phyloP scores from a whole-genome alignment of 1,140 invertebrate species.

The Kradibia gibbosae region DNA sequence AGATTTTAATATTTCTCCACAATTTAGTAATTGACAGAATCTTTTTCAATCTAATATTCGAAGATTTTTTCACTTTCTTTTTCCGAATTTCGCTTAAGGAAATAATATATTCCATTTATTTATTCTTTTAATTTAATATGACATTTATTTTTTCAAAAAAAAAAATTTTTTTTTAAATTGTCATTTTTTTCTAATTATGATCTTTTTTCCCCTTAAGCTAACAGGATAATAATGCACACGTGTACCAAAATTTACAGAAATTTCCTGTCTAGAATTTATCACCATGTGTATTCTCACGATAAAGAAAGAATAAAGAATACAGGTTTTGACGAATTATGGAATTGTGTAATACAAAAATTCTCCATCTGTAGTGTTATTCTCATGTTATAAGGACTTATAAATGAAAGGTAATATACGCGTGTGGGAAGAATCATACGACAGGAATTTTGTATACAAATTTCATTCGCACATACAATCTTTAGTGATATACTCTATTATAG shows the following conservation, averaged over 20 bases:
- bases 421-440: constrained; percentile 28
- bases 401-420: constrained; percentile 10
- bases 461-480: constrained; percentile 11
- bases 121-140: no score
- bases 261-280: neutral
- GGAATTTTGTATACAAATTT: constrained; percentile 36
- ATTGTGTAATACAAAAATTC: constrained; percentile 35
- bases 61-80: no score
- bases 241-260: neutral
- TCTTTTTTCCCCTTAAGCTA: neutral
- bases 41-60: no score
- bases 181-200: neutral
- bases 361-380: neutral
- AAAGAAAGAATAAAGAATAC: neutral
- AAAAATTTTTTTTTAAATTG: no score
- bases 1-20: neutral
- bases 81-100: no score
- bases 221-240: neutral
- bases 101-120: no score
- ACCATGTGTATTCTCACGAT: constrained; percentile 18
- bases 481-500: constrained; percentile 15
- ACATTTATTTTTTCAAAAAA: no score
- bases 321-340: constrained; percentile 18
- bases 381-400: neutral
- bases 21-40: neutral